These are phyloP conservation scores for Melikaiella ostensackeni DNA, from an alignment of 2,888 invertebrate species.

Conservation along the genomic window DNA sequence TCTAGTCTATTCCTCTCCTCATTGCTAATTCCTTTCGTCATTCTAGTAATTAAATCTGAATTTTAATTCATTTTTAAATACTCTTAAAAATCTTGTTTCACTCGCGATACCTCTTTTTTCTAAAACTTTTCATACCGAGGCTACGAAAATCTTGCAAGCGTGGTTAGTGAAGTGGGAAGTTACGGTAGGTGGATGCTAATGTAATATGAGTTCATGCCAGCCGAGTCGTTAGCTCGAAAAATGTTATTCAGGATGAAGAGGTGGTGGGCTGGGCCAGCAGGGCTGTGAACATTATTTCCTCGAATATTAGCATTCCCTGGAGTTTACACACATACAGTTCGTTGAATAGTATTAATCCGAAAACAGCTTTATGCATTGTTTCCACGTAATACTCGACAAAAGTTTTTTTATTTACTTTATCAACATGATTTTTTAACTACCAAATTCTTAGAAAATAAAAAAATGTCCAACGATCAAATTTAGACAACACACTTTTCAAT, in stretches of 20 bases:
- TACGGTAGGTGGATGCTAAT: constrained; percentile 7
- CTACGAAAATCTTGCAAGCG: constrained; percentile 7
- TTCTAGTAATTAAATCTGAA: not conserved
- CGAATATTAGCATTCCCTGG: not conserved
- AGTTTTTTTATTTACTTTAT: not conserved
- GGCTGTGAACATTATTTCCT: not conserved
- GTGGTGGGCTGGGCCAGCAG: not conserved
- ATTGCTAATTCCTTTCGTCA: too few relatives aligned
- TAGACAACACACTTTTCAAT: too few relatives aligned
- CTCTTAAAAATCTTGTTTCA: not conserved
- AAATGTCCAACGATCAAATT: too few relatives aligned
- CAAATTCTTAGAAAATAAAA: too few relatives aligned
- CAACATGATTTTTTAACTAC: too few relatives aligned
- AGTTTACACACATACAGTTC: not conserved
- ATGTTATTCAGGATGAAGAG: constrained; percentile 5
- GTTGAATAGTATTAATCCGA: not conserved
- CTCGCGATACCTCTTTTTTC: not conserved
- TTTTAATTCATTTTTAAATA: not conserved
- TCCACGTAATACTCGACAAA: not conserved
- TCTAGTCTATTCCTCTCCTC: too few relatives aligned
- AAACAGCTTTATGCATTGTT: not conserved
- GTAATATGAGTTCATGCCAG: constrained; percentile 10
- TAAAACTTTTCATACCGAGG: not conserved
- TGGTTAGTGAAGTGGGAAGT: constrained; percentile 16
- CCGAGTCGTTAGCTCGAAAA: constrained; percentile 13